These are phyloP conservation scores for Amblyjoppa proteus DNA, from an alignment of 2,888 invertebrate species.

Conservation along the genomic window DNA sequence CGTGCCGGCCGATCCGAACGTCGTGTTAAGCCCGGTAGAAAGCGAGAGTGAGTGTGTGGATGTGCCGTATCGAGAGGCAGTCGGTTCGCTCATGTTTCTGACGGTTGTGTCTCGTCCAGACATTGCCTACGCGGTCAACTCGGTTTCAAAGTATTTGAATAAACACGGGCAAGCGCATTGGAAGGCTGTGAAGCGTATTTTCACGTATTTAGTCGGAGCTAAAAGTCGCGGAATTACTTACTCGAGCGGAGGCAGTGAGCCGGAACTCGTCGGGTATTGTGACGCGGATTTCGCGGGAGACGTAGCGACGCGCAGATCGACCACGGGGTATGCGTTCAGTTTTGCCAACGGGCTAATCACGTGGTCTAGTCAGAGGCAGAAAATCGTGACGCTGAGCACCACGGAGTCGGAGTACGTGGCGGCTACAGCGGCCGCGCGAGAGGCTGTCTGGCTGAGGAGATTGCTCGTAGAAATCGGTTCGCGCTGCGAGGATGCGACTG, in stretches of 20 bases:
- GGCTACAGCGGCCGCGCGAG: constrained; percentile 64
- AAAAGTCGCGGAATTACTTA: constrained; percentile 40
- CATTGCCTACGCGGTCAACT: neutral
- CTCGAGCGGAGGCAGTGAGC: constrained; percentile 31
- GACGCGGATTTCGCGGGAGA: constrained; percentile 71
- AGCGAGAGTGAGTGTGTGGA: constrained; percentile 20
- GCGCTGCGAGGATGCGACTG: constrained; percentile 51
- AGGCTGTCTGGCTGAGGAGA: constrained; percentile 68
- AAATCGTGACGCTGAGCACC: constrained; percentile 67
- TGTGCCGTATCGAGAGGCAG: constrained; percentile 58
- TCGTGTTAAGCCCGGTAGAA: constrained; percentile 35
- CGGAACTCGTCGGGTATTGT: constrained; percentile 57
- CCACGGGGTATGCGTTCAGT: constrained; percentile 68
- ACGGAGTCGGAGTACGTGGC: constrained; percentile 73
- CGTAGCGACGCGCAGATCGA: constrained; percentile 63
- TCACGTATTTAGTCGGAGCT: constrained; percentile 58
- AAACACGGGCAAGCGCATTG: constrained; percentile 53
- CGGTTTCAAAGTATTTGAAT: constrained; percentile 54
- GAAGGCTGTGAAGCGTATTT: constrained; percentile 63
- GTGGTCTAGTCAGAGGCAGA: constrained; percentile 68
- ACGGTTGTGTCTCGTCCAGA: neutral
- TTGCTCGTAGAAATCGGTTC: constrained; percentile 62
- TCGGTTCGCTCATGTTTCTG: constrained; percentile 54
- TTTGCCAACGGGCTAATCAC: constrained; percentile 60
- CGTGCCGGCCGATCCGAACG: constrained; percentile 60